Conservation (phyloP, 2,888 invertebrate species). For the Nebria salina region DNA sequence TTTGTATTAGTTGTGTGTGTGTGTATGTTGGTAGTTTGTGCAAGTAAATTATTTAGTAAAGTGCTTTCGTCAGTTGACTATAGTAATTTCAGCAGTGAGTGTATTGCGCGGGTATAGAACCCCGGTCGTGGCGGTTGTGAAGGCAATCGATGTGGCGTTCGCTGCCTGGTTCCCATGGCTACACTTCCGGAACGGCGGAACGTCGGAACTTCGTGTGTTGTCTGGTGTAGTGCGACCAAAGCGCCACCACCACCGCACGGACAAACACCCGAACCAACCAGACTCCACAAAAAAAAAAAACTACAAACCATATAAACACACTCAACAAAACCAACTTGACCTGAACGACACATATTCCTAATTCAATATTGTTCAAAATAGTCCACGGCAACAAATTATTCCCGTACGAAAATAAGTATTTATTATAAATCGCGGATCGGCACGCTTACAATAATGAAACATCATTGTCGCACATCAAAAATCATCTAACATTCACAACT, state of each 20-base stretch:
- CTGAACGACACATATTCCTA: background rate
- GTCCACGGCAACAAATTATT: too few relatives aligned
- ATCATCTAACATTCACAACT: background rate
- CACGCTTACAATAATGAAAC: background rate
- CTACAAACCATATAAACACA: background rate
- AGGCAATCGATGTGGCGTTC: constrained; percentile 70
- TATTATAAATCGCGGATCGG: background rate
- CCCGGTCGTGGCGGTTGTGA: constrained; percentile 49
- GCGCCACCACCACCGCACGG: background rate
- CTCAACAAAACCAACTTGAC: background rate
- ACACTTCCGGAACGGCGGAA: constrained; percentile 69
- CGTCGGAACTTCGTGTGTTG: constrained; percentile 53
- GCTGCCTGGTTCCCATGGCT: constrained; percentile 71
- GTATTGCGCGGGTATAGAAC: background rate
- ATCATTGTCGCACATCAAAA: background rate
- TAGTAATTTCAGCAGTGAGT: background rate
- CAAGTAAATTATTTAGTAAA: background rate
- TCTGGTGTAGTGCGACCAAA: constrained; percentile 47
- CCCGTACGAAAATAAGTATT: too few relatives aligned
- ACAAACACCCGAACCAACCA: background rate
- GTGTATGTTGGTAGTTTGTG: background rate
- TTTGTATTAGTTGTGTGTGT: too few relatives aligned
- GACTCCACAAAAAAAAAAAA: background rate
- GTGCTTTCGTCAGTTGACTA: background rate
- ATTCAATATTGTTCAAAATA: background rate